phyloP scores from a whole-genome alignment of 2,888 invertebrate species.

The Lochmaea crataegi region DNA sequence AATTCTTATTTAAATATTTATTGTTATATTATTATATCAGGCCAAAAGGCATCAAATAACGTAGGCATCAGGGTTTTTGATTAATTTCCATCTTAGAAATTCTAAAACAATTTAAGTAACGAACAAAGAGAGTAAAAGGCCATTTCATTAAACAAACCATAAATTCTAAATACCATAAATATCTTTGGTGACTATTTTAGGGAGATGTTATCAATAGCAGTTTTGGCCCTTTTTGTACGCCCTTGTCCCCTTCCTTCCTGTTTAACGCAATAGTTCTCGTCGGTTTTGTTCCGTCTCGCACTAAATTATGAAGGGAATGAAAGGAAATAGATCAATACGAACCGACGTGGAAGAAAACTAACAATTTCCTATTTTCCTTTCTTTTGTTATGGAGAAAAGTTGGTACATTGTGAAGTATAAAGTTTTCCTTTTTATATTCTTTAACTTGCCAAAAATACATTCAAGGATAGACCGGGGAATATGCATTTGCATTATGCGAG shows the following conservation, averaged over 20 bases:
- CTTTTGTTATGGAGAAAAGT: slow-evolving; percentile 34
- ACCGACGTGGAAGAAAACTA: slow-evolving; percentile 35
- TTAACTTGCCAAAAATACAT: not conserved
- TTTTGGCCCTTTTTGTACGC: not conserved
- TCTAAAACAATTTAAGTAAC: no score
- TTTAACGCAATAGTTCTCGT: not conserved
- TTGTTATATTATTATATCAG: no score
- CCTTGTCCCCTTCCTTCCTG: not conserved
- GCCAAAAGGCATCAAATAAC: no score
- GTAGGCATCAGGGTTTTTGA: no score
- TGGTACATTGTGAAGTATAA: slow-evolving; percentile 19
- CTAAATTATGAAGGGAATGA: slow-evolving; percentile 35
- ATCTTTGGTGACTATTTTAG: not conserved
- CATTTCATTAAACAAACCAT: not conserved
- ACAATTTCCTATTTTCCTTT: slow-evolving; percentile 36
- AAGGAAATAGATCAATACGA: slow-evolving; percentile 38
- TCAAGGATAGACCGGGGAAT: not conserved
- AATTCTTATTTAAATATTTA: no score
- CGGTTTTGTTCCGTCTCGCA: slow-evolving; percentile 8
- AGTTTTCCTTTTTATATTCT: slow-evolving; percentile 8
- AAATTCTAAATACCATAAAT: not conserved
- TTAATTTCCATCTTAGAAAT: no score
- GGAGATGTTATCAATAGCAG: not conserved
- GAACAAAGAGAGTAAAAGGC: no score
- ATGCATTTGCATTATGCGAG: not conserved